Evolutionary conservation across 2,797 vertebrate species (phyloP), one percentile per base, ranked within the genome.

Genomic region (Salmo trutta): DNA sequence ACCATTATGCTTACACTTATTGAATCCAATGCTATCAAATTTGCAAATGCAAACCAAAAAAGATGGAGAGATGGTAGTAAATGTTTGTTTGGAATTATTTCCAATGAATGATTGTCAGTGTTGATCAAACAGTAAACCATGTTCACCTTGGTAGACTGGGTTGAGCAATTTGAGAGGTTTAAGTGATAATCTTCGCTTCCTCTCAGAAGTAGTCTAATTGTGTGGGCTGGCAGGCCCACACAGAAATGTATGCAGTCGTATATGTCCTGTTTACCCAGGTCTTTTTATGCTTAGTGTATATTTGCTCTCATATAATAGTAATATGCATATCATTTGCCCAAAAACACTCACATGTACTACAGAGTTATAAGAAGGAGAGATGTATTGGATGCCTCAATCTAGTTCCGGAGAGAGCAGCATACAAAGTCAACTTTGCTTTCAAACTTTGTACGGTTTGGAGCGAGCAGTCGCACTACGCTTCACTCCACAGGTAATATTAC

Each of bases 321-420:
- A 47, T 93, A 47, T 93, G 91, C 91, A 92, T 91, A 93, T 91
- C 90, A 93, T 93, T 93, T 92, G 90, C 90, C 90, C 90, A 91
- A 93, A 93, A 93, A 91, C 89, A 91, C 85, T 91, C 86, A 88
- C 88, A 81, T 91, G 84, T 91, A 92, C 90, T 91, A 82, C 91
- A 92, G 75, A 82, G 81, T 85, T 81, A 87, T 87, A 88, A 89
- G 79, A 83, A 54, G 73, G 83, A 88, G 82, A 79, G 77, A 85
- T 54, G 41, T 47, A 47, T 47, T n/a, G n/a, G n/a, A n/a, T n/a
- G n/a, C n/a, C n/a, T n/a, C n/a, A n/a, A n/a, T n/a, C n/a, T n/a
- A n/a, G n/a, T n/a, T n/a, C n/a, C n/a, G n/a, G n/a, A n/a, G n/a
- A n/a, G n/a, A n/a, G n/a, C n/a, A n/a, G n/a, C n/a, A n/a, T n/a